These are phyloP conservation scores for Drosophila buzzatii DNA, from an alignment of 2,888 invertebrate species.

Conservation along the genomic window DNA sequence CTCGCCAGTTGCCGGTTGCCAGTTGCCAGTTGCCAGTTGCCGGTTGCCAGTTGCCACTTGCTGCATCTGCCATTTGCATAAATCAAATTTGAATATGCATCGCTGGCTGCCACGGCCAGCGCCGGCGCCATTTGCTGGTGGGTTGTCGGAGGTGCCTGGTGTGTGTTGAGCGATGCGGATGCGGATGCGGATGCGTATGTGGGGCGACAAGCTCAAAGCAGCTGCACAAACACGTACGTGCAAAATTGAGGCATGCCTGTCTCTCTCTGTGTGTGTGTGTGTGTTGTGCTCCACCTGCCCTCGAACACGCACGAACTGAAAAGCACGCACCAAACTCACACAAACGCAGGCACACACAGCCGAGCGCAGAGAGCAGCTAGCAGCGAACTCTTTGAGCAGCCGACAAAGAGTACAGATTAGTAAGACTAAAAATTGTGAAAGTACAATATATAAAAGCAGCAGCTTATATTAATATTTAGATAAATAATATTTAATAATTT, in stretches of 20 bases:
- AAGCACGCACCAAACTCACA: conserved; percentile 63
- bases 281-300: conserved; percentile 37
- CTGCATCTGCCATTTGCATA: conserved; percentile 72
- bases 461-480: background rate
- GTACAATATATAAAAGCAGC: too few species aligned
- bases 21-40: conserved; percentile 23
- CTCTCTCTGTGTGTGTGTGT: too few species aligned
- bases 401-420: conserved; percentile 35
- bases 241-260: conserved; percentile 5
- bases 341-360: conserved; percentile 43
- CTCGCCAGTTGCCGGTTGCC: background rate
- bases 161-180: conserved; percentile 1
- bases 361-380: conserved; percentile 5
- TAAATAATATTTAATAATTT: background rate
- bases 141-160: background rate
- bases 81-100: conserved; percentile 80
- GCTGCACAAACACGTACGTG: conserved; percentile 50
- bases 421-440: background rate
- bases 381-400: conserved; percentile 24
- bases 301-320: conserved; percentile 57
- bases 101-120: conserved; percentile 50
- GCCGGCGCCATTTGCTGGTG: conserved; percentile 23
- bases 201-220: conserved; percentile 45
- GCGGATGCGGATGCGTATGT: conserved; percentile 23
- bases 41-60: conserved; percentile 23